These are phyloP conservation scores for Eurystomus gularis DNA, from an alignment of 2,113 vertebrate species.

Conservation along the genomic window DNA sequence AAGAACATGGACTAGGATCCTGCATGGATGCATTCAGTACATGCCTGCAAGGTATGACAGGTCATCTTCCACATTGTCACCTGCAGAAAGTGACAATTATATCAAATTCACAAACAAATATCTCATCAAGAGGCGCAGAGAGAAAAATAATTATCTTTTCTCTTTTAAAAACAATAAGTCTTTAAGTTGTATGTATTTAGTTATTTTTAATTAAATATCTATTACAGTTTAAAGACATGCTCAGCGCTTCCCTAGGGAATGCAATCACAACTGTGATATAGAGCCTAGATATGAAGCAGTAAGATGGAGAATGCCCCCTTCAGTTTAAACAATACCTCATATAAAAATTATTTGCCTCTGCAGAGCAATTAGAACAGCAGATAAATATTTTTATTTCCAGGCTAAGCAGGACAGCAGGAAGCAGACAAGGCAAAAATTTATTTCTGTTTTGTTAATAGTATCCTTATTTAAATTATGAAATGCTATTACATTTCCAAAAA, in stretches of 20 bases:
- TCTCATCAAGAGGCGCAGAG: not conserved
- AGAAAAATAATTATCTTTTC: not conserved
- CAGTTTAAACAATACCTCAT: slow-evolving; percentile 15
- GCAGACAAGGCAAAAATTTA: not conserved
- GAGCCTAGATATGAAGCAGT: not conserved
- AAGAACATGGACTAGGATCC: not conserved
- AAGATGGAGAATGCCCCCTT: not conserved
- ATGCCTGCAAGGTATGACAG: not conserved
- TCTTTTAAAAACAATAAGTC: not conserved
- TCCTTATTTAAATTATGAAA: slow-evolving; percentile 26
- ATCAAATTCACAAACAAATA: not conserved
- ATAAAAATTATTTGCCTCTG: slow-evolving; percentile 28
- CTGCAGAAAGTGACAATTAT: not conserved
- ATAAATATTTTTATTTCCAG: not conserved
- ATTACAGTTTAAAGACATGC: not conserved
- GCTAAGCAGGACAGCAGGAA: not conserved
- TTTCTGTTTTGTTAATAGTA: slow-evolving; percentile 8
- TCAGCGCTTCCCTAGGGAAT: not conserved
- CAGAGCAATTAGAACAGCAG: slow-evolving; percentile 24
- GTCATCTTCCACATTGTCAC: not conserved
- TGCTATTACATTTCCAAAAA: not conserved
- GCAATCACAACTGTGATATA: not conserved
- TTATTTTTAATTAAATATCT: slow-evolving; percentile 33
- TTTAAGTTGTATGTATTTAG: not conserved
- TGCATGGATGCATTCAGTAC: not conserved